Evolutionary conservation across 2,797 vertebrate species (phyloP), one percentile per base, ranked within the genome.

Genomic region (Eulemur albifrons): DNA sequence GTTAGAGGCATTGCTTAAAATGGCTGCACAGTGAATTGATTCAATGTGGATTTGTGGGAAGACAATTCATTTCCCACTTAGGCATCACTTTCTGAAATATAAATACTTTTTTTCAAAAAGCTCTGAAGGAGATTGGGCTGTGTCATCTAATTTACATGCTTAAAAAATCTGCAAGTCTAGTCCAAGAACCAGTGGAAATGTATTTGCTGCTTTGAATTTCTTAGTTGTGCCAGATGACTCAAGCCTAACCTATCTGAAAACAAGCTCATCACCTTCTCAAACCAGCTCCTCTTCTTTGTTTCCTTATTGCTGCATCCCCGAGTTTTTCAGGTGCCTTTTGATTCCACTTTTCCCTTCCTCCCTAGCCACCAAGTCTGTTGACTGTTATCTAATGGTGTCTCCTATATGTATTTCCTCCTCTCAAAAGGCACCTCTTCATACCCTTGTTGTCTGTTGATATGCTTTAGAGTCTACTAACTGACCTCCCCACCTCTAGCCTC

Each of bases 81-180:
- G 63, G 43, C 40, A 40, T 69, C n/a, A 54, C 50, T 96, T 94
- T 92, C 23, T 82, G 73, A 95, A 90, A 90, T 88, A 77, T 43
- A 50, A 81, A 23, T 38, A 73, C 45, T 90, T 95, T 95, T 95
- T 12, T 63, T 85, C 12, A 13, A 30, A 85, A 93, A 87, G 2
- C 67, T 95, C 81, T 85, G 54, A 80, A 76, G 85, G 70, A 91
- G 38, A 82, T 63, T 88, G 88, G n/a, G 12, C 15, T 93, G 7
- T 92, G 73, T 81, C 80, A 87, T 87, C 59, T 94, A 93, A 97
- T 80, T 95, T 95, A 76, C 70, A 73, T 83, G 40, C 84, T 27
- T 93, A 89, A 97, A 97, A 95, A 95, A 87, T 93, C 38, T 72
- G 59, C 27, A 86, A 86, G 25, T 93, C 18, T 90, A 57, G 50